Base-by-base conservation (phyloP, 2,113 vertebrate genomes). In the Etheostoma spectabile region DNA sequence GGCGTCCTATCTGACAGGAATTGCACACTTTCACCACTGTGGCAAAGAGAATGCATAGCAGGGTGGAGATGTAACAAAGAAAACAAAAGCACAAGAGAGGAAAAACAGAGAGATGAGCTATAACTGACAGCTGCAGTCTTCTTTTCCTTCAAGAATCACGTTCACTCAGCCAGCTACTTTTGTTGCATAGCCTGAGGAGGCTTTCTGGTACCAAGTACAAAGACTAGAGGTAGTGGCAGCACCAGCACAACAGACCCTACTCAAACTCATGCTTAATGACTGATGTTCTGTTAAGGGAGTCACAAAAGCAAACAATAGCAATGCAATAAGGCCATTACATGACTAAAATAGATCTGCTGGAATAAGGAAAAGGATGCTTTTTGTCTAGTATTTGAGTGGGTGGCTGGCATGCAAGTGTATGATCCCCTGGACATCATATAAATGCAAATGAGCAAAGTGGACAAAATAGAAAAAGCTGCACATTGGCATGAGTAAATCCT, bases 361-460 rank as follows among this genome's bases (percentile, higher is more conserved):
- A 80, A 88, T 80, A 84, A 84, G 80, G 80, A 87, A 85, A 78
- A 65, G 68, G 55, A 76, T 61, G 45, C 48, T 74, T 75, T 84
- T 49, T 24, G 78, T 74, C 52, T 24, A 35, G 65, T 12, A 80
- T 74, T 45, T 45, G 27, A 35, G 6, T 51, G 52, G 15, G 18
- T 42, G 56, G 18, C 65, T 51, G 66, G 63, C 67, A 75, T 61
- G 52, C 0, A 7, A 63, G 48, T 35, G 65, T 53, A 77, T 71
- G 51, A 83, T 83, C 62, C 27, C 57, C 6, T 5, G 15, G 74
- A 49, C 7, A 33, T 22, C 74, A 52, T 68, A 42, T 38, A 62
- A 75, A 71, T 27, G 1, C 62, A 77, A 77, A 61, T 6, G n/a
- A 69, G 63, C 57, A 74, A 56, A 66, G n/a, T 71, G 5, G 18